These are phyloP conservation scores for Paracanthobrama guichenoti DNA, from an alignment of 2,113 vertebrate species.

Conservation along the genomic window DNA sequence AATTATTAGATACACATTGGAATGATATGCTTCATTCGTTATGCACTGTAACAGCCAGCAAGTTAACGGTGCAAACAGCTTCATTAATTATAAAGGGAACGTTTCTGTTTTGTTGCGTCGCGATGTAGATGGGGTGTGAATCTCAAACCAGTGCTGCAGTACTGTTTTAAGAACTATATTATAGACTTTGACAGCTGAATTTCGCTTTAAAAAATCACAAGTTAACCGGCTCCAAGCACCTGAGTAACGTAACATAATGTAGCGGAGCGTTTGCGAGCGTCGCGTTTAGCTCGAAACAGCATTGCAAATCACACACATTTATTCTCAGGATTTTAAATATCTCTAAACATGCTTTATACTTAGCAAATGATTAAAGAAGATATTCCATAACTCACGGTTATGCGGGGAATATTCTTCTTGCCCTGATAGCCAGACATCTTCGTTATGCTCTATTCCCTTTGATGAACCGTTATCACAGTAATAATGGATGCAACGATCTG, in stretches of 20 bases:
- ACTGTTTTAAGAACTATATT: background rate
- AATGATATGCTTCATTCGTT: too few species aligned
- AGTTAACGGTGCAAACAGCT: background rate
- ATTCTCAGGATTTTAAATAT: background rate
- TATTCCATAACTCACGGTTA: constrained; percentile 86
- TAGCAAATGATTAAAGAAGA: background rate
- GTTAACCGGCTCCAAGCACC: constrained; percentile 11
- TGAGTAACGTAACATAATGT: background rate
- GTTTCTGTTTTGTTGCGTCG: background rate
- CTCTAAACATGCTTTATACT: background rate
- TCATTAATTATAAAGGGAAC: background rate
- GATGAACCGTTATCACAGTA: constrained; percentile 60
- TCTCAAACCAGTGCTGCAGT: background rate
- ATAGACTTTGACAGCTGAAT: background rate
- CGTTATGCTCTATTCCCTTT: constrained; percentile 57
- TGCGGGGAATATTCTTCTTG: constrained; percentile 97
- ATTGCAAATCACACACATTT: background rate
- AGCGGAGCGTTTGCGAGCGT: background rate
- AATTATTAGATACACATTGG: background rate
- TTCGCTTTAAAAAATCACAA: background rate
- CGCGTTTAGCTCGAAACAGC: background rate
- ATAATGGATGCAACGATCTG: constrained; percentile 48
- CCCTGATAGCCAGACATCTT: constrained; percentile 91
- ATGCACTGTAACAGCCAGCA: too few species aligned
- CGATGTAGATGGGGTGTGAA: background rate